Conservation (phyloP, 2,113 vertebrate species). For the Dryoscopus gambensis region DNA sequence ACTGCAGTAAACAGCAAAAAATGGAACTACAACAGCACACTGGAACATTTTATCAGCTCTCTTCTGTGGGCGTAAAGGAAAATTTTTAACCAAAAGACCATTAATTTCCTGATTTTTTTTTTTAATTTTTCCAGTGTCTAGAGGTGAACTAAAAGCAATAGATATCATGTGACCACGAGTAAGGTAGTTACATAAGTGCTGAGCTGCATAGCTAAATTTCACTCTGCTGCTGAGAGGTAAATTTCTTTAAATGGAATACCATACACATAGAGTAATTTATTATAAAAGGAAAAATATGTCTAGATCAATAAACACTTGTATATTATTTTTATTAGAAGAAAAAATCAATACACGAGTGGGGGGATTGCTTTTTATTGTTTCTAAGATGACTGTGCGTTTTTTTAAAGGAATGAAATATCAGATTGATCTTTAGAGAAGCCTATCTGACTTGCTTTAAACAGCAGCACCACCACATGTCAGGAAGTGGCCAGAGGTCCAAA, state of each 20-base stretch:
- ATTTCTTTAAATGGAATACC: slow-evolving; percentile 6
- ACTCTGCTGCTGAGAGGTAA: neutral
- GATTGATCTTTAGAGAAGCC: neutral
- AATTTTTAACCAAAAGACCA: neutral
- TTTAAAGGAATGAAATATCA: neutral
- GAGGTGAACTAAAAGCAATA: slow-evolving; percentile 78
- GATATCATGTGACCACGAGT: slow-evolving; percentile 78
- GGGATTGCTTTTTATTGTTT: neutral
- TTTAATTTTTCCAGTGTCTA: slow-evolving; percentile 59
- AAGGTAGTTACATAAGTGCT: slow-evolving; percentile 59
- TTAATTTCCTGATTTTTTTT: slow-evolving; percentile 14
- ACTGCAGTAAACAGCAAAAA: neutral
- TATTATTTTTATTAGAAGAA: neutral
- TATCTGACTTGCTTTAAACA: slow-evolving; percentile 39
- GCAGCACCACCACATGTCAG: slow-evolving; percentile 54
- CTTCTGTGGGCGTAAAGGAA: neutral
- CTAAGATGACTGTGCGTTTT: slow-evolving; percentile 14
- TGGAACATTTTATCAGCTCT: neutral
- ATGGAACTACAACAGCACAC: neutral
- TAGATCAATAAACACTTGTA: neutral
- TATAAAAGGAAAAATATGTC: neutral
- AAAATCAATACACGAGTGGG: neutral
- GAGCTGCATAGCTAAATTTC: neutral
- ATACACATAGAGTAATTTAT: neutral
- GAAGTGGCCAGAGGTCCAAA: slow-evolving; percentile 16